phyloP scores from a whole-genome alignment of 2,888 invertebrate species.

The Pyrgus malvae region DNA sequence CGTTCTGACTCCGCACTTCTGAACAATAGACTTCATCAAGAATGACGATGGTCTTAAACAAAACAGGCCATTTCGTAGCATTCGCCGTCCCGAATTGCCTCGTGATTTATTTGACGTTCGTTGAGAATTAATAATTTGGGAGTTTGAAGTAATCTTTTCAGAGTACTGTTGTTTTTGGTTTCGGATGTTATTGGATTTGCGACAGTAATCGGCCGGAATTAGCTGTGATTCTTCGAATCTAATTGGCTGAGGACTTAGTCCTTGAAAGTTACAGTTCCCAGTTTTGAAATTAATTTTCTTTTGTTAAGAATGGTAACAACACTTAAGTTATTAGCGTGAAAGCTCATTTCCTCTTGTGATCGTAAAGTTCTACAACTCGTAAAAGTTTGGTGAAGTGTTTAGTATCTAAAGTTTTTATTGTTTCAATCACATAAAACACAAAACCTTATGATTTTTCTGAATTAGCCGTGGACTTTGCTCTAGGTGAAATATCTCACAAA shows the following conservation, averaged over 20 bases:
- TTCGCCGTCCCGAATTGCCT: slow-evolving; percentile 35
- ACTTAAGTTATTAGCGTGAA: neutral
- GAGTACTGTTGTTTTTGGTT: slow-evolving; percentile 14
- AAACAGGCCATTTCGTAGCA: slow-evolving; percentile 63
- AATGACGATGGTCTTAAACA: slow-evolving; percentile 73
- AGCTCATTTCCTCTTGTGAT: neutral
- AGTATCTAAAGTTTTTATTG: too few relatives aligned
- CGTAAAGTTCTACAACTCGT: neutral
- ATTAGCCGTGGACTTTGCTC: neutral
- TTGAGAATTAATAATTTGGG: slow-evolving; percentile 39
- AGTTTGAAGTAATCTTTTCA: slow-evolving; percentile 35
- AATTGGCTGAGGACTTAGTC: slow-evolving; percentile 2
- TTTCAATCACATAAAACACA: too few relatives aligned
- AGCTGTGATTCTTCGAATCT: neutral
- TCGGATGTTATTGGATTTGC: slow-evolving; percentile 5
- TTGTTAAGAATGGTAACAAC: neutral
- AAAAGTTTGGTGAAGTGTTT: too few relatives aligned
- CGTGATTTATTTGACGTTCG: slow-evolving; percentile 38
- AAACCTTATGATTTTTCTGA: too few relatives aligned
- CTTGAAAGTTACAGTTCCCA: slow-evolving; percentile 4
- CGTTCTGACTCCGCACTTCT: slow-evolving; percentile 59
- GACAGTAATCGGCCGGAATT: slow-evolving; percentile 18
- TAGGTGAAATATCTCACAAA: neutral
- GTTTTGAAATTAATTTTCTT: slow-evolving; percentile 7
- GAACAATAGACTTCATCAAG: slow-evolving; percentile 75